A percentile compares a stretch with the other conserved stretches of the same genome.
Evolutionary conservation across 2,888 invertebrate species (phyloP).

Genomic region (Timema podura): DNA sequence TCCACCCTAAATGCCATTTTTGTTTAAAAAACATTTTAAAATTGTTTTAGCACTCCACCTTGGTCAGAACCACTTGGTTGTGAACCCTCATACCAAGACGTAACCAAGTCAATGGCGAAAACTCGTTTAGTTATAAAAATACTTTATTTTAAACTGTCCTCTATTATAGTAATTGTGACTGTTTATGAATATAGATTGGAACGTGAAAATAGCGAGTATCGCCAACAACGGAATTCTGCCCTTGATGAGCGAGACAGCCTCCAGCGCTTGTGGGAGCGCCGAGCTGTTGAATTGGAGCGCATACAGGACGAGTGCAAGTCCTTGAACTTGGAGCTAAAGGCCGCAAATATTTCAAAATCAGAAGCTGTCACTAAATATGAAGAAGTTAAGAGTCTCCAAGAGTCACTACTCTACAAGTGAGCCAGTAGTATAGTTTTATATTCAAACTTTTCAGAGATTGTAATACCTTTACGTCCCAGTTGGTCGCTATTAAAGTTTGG

Average conservation of each 20-base stretch:
- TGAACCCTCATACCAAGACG: too few relatives aligned
- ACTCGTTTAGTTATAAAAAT: too few relatives aligned
- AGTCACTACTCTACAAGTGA: slow-evolving; percentile 69
- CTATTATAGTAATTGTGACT: too few relatives aligned
- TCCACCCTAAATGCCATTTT: too few relatives aligned
- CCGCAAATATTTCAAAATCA: slow-evolving; percentile 75
- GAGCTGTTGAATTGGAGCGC: slow-evolving; percentile 68
- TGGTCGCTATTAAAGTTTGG: too few relatives aligned
- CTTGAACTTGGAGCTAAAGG: slow-evolving; percentile 68
- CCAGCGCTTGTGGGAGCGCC: slow-evolving; percentile 64
- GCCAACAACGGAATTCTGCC: slow-evolving; percentile 65
- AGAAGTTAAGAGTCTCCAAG: slow-evolving; percentile 76
- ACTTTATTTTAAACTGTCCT: too few relatives aligned
- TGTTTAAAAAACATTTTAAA: too few relatives aligned
- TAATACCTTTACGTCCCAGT: too few relatives aligned
- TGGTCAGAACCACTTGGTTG: too few relatives aligned
- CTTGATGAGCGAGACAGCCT: slow-evolving; percentile 73
- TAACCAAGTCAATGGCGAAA: too few relatives aligned
- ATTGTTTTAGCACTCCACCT: too few relatives aligned
- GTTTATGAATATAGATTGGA: slow-evolving; percentile 46
- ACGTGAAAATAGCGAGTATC: slow-evolving; percentile 60
- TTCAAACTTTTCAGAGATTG: too few relatives aligned
- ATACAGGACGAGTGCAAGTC: slow-evolving; percentile 63
- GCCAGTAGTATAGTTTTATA: slow-evolving; percentile 24
- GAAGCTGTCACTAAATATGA: slow-evolving; percentile 75